Evolutionary conservation across 92 coral and sea anemone species (phyloP).

Genomic region (Heteractis magnifica): DNA sequence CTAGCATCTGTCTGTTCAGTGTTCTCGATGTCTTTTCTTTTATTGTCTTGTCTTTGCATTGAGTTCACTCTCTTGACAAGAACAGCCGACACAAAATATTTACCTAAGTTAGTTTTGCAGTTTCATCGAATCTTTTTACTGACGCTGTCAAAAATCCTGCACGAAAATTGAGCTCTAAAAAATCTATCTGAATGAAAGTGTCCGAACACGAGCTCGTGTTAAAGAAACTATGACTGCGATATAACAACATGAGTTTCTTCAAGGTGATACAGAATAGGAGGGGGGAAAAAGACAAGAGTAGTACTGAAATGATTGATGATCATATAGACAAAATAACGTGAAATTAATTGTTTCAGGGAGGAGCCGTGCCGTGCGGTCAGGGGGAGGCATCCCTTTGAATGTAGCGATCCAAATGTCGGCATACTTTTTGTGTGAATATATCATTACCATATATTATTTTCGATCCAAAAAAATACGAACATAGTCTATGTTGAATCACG

Average conservation of each 20-base stretch:
- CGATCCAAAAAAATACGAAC: background rate
- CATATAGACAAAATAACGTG: background rate
- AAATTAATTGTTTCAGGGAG: constrained; percentile 10
- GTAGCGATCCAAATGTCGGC: background rate
- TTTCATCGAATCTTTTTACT: background rate
- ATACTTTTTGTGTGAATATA: background rate
- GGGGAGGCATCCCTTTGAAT: background rate
- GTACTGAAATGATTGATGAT: background rate
- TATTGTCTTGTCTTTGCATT: background rate
- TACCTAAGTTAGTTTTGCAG: background rate
- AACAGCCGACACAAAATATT: background rate
- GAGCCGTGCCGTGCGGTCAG: background rate
- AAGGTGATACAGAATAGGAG: no score
- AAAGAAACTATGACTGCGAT: background rate
- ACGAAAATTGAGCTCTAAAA: background rate
- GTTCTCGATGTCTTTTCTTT: background rate
- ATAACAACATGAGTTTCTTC: background rate
- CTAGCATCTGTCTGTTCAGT: background rate
- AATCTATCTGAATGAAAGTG: background rate
- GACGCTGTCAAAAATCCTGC: background rate
- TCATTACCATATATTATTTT: background rate
- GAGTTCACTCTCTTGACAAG: background rate
- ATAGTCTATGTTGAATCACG: background rate
- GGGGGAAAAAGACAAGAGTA: background rate
- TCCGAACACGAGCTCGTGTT: background rate